Percentiles rank a stretch among this genome's conserved stretches.
phyloP scores from a whole-genome alignment of 2,888 invertebrate species.

The Diaphora mendica region DNA sequence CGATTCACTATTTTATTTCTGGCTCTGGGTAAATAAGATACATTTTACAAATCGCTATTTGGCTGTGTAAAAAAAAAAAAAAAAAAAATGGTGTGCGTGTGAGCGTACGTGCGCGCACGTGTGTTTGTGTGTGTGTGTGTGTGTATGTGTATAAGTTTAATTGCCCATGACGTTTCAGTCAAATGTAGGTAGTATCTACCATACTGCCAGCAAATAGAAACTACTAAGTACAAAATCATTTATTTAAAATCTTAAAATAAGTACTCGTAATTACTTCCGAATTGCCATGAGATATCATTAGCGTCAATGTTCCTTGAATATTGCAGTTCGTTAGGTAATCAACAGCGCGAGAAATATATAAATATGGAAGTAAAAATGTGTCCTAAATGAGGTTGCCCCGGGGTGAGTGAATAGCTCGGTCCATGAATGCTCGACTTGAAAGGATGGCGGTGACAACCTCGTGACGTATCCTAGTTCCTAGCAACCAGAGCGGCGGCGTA shows the following conservation, averaged over 20 bases:
- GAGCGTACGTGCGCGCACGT: too few species aligned
- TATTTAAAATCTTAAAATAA: neutral
- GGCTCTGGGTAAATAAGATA: too few species aligned
- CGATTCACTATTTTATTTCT: too few species aligned
- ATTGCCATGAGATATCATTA: constrained; percentile 3
- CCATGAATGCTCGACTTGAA: constrained; percentile 40
- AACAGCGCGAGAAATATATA: constrained; percentile 30
- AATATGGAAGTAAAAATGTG: constrained; percentile 45
- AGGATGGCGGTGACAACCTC: constrained; percentile 32
- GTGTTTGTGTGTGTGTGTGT: too few species aligned
- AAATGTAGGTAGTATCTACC: neutral
- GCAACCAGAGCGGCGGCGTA: constrained; percentile 17
- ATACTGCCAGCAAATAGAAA: neutral
- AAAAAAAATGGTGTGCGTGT: too few species aligned
- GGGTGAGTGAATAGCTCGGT: constrained; percentile 42
- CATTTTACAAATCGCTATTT: too few species aligned
- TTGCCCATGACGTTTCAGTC: neutral
- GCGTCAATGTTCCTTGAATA: constrained; percentile 13
- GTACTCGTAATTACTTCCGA: neutral
- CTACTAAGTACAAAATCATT: neutral
- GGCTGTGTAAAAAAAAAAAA: too few species aligned
- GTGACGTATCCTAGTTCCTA: constrained; percentile 43
- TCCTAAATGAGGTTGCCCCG: constrained; percentile 45
- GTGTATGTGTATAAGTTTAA: neutral
- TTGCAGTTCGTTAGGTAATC: constrained; percentile 35